phyloP scores from a whole-genome alignment of 2,888 invertebrate genomes.

The Cyclophora punctaria region DNA sequence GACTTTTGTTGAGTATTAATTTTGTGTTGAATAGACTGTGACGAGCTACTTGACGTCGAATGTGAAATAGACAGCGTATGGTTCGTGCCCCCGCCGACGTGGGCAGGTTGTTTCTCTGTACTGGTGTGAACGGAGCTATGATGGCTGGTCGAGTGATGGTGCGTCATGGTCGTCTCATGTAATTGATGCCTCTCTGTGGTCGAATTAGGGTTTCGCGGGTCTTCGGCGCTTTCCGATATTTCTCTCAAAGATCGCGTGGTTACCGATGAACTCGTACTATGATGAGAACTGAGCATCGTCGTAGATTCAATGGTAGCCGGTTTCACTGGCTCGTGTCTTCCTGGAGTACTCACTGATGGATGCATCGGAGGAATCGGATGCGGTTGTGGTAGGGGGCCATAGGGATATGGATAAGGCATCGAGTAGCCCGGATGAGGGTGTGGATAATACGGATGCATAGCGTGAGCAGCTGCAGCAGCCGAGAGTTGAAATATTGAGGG shows the following conservation, averaged over 20 bases:
- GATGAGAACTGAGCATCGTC: conserved; percentile 81
- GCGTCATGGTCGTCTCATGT: conserved; percentile 79
- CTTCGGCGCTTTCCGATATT: conserved; percentile 70
- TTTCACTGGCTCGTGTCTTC: conserved; percentile 67
- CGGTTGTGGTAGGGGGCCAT: conserved; percentile 83
- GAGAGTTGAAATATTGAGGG: conserved; percentile 76
- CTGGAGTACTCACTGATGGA: conserved; percentile 60
- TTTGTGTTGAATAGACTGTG: conserved; percentile 78
- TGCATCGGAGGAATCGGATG: conserved; percentile 82
- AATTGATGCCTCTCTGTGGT: conserved; percentile 76
- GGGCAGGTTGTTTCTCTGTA: conserved; percentile 75
- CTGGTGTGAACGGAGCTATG: conserved; percentile 79
- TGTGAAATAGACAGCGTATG: conserved; percentile 80
- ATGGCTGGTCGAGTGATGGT: conserved; percentile 79
- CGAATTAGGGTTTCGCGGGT: conserved; percentile 61
- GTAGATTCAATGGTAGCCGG: conserved; percentile 77
- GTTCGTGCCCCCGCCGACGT: conserved; percentile 68
- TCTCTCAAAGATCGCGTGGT: conserved; percentile 79
- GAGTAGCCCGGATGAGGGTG: conserved; percentile 82
- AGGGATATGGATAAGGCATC: conserved; percentile 82
- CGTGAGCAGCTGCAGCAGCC: conserved; percentile 77
- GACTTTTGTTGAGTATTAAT: conserved; percentile 72
- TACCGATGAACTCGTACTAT: conserved; percentile 82
- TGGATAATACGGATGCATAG: conserved; percentile 82
- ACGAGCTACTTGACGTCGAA: conserved; percentile 79